A percentile compares a stretch with the other conserved stretches of the same genome.
phyloP scores from a whole-genome alignment of 2,113 vertebrate genomes.

The Erythrolamprus reginae region DNA sequence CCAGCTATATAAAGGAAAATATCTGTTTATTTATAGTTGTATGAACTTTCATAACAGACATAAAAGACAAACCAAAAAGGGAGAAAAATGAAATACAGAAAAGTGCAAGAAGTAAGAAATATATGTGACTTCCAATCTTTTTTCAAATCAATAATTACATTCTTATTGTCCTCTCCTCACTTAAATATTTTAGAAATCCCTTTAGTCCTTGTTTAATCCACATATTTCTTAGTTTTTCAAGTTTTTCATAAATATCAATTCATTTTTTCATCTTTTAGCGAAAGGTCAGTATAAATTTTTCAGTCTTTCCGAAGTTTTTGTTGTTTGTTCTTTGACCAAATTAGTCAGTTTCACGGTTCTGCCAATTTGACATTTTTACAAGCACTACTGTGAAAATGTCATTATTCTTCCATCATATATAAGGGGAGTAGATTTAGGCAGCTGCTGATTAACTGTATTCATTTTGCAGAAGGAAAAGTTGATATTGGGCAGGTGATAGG shows the following conservation, averaged over 20 bases:
- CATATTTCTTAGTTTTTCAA: neutral
- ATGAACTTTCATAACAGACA: neutral
- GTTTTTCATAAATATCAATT: neutral
- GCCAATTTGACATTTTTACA: neutral
- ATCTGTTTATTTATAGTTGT: neutral
- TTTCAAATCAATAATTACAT: neutral
- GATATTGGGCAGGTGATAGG: neutral
- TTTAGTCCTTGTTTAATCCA: neutral
- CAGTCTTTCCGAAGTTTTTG: neutral
- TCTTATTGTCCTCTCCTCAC: neutral
- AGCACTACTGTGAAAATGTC: neutral
- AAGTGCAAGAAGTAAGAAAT: neutral
- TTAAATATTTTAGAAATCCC: neutral
- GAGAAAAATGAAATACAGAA: neutral
- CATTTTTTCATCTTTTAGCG: neutral
- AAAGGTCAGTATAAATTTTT: neutral
- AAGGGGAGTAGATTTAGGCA: neutral
- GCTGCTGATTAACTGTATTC: neutral
- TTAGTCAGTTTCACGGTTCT: neutral
- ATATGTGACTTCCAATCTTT: neutral
- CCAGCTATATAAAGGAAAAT: neutral
- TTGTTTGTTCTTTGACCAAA: neutral
- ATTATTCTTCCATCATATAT: neutral
- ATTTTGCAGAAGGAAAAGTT: constrained; percentile 13
- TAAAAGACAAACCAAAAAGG: neutral